These are phyloP conservation scores for Thaleichthys pacificus DNA, from an alignment of 2,797 vertebrate genomes.

Conservation along the genomic window DNA sequence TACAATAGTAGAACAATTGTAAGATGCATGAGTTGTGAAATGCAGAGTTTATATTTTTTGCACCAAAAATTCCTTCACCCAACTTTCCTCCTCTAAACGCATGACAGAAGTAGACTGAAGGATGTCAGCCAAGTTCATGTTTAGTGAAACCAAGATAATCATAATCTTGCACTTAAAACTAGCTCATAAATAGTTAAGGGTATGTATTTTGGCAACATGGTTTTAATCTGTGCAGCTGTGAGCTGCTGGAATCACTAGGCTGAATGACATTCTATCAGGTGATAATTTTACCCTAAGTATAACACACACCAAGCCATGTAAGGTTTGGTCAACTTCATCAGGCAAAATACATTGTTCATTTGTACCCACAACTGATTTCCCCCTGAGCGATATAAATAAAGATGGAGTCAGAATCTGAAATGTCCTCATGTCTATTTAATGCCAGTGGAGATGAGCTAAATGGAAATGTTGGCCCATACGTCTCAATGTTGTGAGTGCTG, in stretches of 20 bases:
- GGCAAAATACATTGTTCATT: not conserved
- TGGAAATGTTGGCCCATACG: not conserved
- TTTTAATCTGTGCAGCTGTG: constrained; percentile 56
- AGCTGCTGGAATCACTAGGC: not conserved
- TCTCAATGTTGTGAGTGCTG: not conserved
- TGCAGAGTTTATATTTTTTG: not conserved
- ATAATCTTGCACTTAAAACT: constrained; percentile 56
- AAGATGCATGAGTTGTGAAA: not conserved
- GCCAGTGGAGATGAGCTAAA: not conserved
- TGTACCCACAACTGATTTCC: not conserved
- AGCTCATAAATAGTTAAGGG: constrained; percentile 44
- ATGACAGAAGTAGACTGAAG: constrained; percentile 9
- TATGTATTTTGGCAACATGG: constrained; percentile 51
- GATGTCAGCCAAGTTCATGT: constrained; percentile 61
- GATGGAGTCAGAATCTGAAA: not conserved
- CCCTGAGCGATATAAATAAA: constrained; percentile 7
- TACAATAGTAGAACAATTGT: not conserved
- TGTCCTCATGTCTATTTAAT: constrained; percentile 2
- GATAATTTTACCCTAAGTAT: not conserved
- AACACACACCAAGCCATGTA: not conserved
- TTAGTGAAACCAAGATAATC: constrained; percentile 42
- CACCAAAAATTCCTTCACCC: not conserved
- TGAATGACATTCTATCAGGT: constrained; percentile 8
- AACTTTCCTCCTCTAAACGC: not conserved
- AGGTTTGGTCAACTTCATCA: not conserved